A percentile compares a stretch with the other conserved stretches of the same genome.
phyloP scores from a whole-genome alignment of 2,888 invertebrate genomes.

The Cataglyphis rosenhaueri region DNA sequence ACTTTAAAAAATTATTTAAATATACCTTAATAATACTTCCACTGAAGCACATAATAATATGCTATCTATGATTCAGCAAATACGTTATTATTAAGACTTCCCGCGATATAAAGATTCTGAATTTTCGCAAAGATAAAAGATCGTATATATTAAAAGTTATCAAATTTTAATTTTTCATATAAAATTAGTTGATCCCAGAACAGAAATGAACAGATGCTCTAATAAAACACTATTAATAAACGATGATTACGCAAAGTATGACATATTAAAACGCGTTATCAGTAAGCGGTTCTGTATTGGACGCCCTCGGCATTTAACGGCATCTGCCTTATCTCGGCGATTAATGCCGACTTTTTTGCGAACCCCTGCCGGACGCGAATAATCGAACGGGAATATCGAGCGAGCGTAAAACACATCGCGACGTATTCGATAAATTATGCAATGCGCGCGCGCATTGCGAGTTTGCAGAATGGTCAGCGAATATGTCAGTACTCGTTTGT shows the following conservation, averaged over 20 bases:
- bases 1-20: not conserved
- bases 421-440: slow-evolving; percentile 50
- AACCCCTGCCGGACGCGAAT: slow-evolving; percentile 15
- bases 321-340: slow-evolving; percentile 29
- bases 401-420: slow-evolving; percentile 48
- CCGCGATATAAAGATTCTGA: not conserved
- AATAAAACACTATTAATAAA: not conserved
- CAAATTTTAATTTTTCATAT: not conserved
- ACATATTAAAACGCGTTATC: slow-evolving; percentile 21
- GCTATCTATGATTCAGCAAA: not conserved
- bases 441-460: slow-evolving; percentile 32
- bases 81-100: not conserved
- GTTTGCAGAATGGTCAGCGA: slow-evolving; percentile 11
- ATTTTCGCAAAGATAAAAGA: not conserved
- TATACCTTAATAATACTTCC: not conserved
- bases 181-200: not conserved
- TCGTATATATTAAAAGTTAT: not conserved
- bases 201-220: not conserved
- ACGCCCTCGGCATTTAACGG: not conserved
- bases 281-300: slow-evolving; percentile 2
- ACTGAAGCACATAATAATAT: not conserved
- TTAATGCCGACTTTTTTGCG: slow-evolving; percentile 23
- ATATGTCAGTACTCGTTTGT: slow-evolving; percentile 30
- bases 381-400: slow-evolving; percentile 50
- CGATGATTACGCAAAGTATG: slow-evolving; percentile 5